Evolutionary conservation across 2,797 vertebrate species (phyloP), one percentile per base, ranked within the genome.

Genomic region (Sebastes nivosus): DNA sequence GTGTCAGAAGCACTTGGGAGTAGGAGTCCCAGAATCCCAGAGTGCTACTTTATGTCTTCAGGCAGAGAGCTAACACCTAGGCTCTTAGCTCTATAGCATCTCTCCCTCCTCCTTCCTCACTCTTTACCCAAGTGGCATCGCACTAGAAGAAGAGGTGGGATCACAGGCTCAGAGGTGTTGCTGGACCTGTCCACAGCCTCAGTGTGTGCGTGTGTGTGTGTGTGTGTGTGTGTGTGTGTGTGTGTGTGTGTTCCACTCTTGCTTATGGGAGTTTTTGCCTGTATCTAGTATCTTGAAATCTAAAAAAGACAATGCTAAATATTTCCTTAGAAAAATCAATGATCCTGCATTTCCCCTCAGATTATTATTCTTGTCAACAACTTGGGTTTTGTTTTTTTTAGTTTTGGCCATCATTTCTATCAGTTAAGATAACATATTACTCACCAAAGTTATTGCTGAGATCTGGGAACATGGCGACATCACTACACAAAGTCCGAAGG

Each of bases 11-110:
- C 90, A 84, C 90, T 90, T 77, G 78, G 78, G 74, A 81, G 75
- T 64, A 67, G 29, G 79, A 87, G 85, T 90, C 90, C 88, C 87
- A 79, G 77, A 71, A 67, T 91, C 83, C 79, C 86, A 92, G 87
- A 94, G 93, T 93, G 93, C 89, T 87, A 83, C 92, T 94, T 93
- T 80, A 79, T 94, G 92, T 95, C 94, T 92, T 89, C 57, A 42
- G 93, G 93, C 90, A 58, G 59, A 86, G 81, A 89, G 84, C 77
- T 92, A 89, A 93, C 93, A 94, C 92, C 89, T 89, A 88, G 87
- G 82, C 93, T 92, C 90, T 95, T 95, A 94, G 93, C 90, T 95
- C 92, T 60, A 92, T 95, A 89, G 83, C 93, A 91, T 88, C 69
- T 42, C 89, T 59, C 78, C 81, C 84, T 80, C 82, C 85, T 88